Evolutionary conservation across 2,888 invertebrate genomes (phyloP), one percentile per base, ranked within the genome.

Genomic region (Amitus sp.): DNA sequence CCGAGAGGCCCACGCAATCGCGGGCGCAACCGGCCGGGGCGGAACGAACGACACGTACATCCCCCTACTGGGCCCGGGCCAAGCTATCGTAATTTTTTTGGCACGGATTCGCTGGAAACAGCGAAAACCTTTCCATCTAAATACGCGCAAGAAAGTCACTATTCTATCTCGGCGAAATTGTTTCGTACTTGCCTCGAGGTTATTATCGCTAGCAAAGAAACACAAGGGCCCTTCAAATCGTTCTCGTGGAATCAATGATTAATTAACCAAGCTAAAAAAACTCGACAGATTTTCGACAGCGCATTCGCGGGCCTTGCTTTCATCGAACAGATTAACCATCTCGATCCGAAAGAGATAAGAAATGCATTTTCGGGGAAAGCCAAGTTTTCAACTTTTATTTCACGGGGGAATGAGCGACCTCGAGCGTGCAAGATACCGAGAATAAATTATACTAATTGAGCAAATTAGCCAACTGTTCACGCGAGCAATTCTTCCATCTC

Each of bases 401-500:
- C n/a, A n/a, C n/a, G n/a, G n/a, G n/a, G n/a, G n/a, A n/a, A n/a
- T n/a, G n/a, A n/a, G n/a, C n/a, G n/a, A n/a, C n/a, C n/a, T n/a
- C n/a, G n/a, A 56, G 51, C 53, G 60, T 66, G 67, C 4, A 70
- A 74, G 73, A 72, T 76, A 77, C 73, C 67, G 64, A 63, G 75
- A 78, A 78, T 76, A 74, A 76, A 78, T 78, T 76, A 75, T 76
- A 74, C 73, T 75, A 77, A 79, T 78, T 73, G 77, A 75, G 73
- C 62, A 73, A 79, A 77, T 78, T 77, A 74, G 73, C 71, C 73
- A 67, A 71, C 70, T 71, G 73, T 76, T 77, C 74, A 71, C 71
- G 75, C 75, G 71, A 72, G 66, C 62, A 69, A 71, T 66, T 52
- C 51, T 57, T 54, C 45, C 55, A 51, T 37, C 47, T 23, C n/a